Evolutionary conservation across 2,797 vertebrate genomes (phyloP).

Genomic region (Sebastes taczanowskii): DNA sequence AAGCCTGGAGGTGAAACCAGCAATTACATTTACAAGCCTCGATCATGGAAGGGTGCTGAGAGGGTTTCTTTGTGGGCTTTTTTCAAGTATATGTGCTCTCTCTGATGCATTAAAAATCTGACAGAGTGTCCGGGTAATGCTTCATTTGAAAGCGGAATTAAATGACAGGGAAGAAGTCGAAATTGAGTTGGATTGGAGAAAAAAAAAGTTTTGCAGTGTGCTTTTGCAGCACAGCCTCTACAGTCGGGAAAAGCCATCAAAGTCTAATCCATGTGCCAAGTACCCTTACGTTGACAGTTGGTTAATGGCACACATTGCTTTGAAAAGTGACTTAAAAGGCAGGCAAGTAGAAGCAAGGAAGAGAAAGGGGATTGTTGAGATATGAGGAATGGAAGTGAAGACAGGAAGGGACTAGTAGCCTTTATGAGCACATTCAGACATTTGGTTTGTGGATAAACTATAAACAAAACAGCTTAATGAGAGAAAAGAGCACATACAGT

Average conservation of each 20-base stretch:
- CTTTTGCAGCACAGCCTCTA: slow-evolving; percentile 21
- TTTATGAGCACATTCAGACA: slow-evolving; percentile 20
- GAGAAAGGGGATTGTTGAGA: slow-evolving; percentile 17
- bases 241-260: slow-evolving; percentile 38
- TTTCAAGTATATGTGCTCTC: slow-evolving; percentile 41
- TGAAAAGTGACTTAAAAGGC: slow-evolving; percentile 63
- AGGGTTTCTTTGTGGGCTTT: slow-evolving; percentile 55
- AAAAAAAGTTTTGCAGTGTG: slow-evolving; percentile 22
- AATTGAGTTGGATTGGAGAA: slow-evolving; percentile 44
- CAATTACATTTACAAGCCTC: slow-evolving; percentile 72
- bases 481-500: slow-evolving; percentile 1
- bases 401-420: neutral
- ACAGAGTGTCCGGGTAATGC: slow-evolving; percentile 49
- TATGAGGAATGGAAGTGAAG: slow-evolving; percentile 8
- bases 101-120: slow-evolving; percentile 57
- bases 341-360: slow-evolving; percentile 17
- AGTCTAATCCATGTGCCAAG: slow-evolving; percentile 52
- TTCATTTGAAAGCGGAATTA: slow-evolving; percentile 64
- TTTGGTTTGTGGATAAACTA: slow-evolving; percentile 23
- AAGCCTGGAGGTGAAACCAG: slow-evolving; percentile 65
- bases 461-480: slow-evolving; percentile 50
- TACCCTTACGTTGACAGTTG: slow-evolving; percentile 46
- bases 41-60: slow-evolving; percentile 64
- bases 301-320: slow-evolving; percentile 57
- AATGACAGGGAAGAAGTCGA: slow-evolving; percentile 51